Base-by-base conservation (phyloP, 2,888 invertebrate species). In the Microctonus hyperodae region DNA sequence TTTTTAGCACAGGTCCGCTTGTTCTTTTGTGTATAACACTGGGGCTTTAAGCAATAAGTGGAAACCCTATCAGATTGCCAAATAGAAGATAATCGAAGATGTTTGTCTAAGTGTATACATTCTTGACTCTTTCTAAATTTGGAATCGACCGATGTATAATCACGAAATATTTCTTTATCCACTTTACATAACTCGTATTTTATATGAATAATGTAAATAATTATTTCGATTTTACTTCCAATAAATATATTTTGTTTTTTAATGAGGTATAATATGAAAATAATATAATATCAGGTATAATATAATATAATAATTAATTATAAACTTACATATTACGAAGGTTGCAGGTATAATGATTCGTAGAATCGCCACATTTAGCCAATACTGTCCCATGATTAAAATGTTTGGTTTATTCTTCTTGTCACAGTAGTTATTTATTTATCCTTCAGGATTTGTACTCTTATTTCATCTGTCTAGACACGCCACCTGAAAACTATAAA, bases 271-370 rank as follows among this genome's bases (percentile, higher is more conserved):
- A 5, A n/a, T n/a, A n/a, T n/a, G n/a, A n/a, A n/a, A n/a, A n/a
- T n/a, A n/a, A n/a, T n/a, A n/a, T n/a, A n/a, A 28, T 5, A n/a
- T n/a, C n/a, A n/a, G n/a, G n/a, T n/a, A 28, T 28, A 5, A 28
- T 28, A 5, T 28, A 5, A 28, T 28, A 28, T 28, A 5, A 5
- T 28, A 28, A 5, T 7, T 28, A 5, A 28, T 28, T 28, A 5
- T 28, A 7, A 31, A 76, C 88, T 88, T 80, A 88, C 88, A 86
- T 79, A 85, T 84, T 73, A 85, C 79, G 56, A 88, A 84, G 69
- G 87, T 80, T 67, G 84, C 76, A 65, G 88, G 88, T 73, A 88
- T 83, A 64, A 86, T 79, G 71, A 88, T 80, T 80, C 88, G 83
- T 76, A 87, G 79, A 50, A 88, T 81, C 73, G 84, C 79, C 60